These are phyloP conservation scores for Macrosoma leucophasiata DNA, from an alignment of 2,888 invertebrate genomes.

Conservation along the genomic window DNA sequence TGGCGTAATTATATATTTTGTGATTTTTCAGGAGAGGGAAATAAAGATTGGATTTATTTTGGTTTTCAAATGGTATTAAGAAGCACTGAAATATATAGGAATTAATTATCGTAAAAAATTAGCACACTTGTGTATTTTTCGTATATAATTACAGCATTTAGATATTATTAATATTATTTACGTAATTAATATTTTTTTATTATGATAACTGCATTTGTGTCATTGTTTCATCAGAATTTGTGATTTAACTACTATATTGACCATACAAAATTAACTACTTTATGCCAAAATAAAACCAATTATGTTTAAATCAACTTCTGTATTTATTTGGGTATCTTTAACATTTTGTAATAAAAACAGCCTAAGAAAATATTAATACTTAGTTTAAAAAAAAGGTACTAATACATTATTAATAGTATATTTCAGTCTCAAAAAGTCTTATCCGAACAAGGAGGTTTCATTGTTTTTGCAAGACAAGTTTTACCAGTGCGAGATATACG, in stretches of 20 bases:
- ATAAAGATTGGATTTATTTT: slow-evolving; percentile 3
- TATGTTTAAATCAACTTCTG: slow-evolving; percentile 4
- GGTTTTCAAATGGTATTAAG: not conserved
- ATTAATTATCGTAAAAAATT: slow-evolving; percentile 1
- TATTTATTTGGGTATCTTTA: too few species aligned
- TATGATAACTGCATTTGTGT: slow-evolving; percentile 1
- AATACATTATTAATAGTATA: slow-evolving; percentile 1
- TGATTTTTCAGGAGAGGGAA: slow-evolving; percentile 4
- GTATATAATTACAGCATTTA: slow-evolving; percentile 1
- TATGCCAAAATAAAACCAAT: slow-evolving; percentile 4
- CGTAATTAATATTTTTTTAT: slow-evolving; percentile 1
- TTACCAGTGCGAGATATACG: slow-evolving; percentile 1
- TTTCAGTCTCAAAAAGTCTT: slow-evolving; percentile 3
- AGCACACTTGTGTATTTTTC: slow-evolving; percentile 1
- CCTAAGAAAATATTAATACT: slow-evolving; percentile 1
- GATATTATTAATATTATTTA: slow-evolving; percentile 1
- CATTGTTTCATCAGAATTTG: slow-evolving; percentile 5
- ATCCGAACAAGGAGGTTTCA: slow-evolving; percentile 2
- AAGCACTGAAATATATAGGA: slow-evolving; percentile 2
- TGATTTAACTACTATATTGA: slow-evolving; percentile 2
- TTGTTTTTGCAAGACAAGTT: slow-evolving; percentile 2
- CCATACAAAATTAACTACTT: slow-evolving; percentile 4
- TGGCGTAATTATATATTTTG: slow-evolving; percentile 2
- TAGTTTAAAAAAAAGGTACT: slow-evolving; percentile 2
- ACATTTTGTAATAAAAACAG: slow-evolving; percentile 3